Base-by-base conservation (phyloP, 1,140 invertebrate genomes). In the Drosophila kepulauana region DNA sequence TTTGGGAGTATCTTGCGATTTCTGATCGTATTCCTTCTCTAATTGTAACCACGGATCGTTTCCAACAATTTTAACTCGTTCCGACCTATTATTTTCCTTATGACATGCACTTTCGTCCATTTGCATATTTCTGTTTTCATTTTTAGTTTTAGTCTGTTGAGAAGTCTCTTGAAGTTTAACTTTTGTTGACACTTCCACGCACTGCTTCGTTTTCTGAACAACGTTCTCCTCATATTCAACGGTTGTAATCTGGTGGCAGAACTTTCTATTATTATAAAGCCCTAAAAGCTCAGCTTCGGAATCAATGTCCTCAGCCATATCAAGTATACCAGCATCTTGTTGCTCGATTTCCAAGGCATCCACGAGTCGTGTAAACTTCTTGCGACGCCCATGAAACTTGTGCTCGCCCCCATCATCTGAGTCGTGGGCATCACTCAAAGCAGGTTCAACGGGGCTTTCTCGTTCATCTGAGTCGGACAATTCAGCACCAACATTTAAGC, bases 401-500 rank as follows among this genome's bases (percentile, higher is more conserved):
- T 16, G 35, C 1, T 59, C 38, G 13, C 33, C 35, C 11, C 0
- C 5, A 0, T 13, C 48, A 57, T 52, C 63, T 1, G 49, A 64
- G 1, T 71, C 59, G 0, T 1, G 46, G 0, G 1, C 45, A 33
- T 61, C 56, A 0, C 57, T 67, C 0, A 16, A 11, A 2, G 48
- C 1, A 38, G 35, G 48, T 2, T 52, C 45, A 1, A 45, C 25
- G 4, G 15, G 16, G 8, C 6, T 58, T 52, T 68, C 41, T 1
- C 33, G 35, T 7, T 62, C 78, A 15, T 75, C 82, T 2, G 82
- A 79, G 1, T 45, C 45, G 0, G 82, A 82, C 0, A 85, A 5
- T 13, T 78, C 75, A 1, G 79, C 68, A 5, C 67, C 82, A 15
- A 87, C 57, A 59, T 79, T 76, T 5, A 82, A 30, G n/a, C 82